Conservation (phyloP, 2,113 vertebrate genomes). For the Smithornis capensis region DNA sequence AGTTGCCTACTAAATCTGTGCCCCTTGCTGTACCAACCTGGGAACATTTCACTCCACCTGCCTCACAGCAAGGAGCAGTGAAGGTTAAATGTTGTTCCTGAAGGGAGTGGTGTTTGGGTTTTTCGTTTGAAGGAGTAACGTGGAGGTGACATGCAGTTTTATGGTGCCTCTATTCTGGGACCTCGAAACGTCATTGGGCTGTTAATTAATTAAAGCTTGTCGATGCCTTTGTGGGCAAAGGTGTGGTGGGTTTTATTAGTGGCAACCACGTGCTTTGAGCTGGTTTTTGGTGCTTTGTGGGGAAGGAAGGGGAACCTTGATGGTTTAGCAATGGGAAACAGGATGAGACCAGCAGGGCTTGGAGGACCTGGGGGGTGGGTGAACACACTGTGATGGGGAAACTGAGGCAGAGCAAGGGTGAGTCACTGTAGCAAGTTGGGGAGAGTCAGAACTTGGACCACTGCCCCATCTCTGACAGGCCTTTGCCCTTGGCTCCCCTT, state of each 20-base stretch:
- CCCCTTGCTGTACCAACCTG: not conserved
- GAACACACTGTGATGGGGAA: not conserved
- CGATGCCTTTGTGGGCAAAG: not conserved
- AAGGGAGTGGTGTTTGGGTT: not conserved
- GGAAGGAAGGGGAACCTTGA: not conserved
- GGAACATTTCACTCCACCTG: not conserved
- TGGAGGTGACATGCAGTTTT: not conserved
- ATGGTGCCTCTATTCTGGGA: not conserved
- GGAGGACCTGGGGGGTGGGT: not conserved
- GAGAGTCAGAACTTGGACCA: not conserved
- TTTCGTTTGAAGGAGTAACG: not conserved
- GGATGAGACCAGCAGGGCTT: not conserved
- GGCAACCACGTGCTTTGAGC: not conserved
- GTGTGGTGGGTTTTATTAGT: not conserved
- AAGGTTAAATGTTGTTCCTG: not conserved
- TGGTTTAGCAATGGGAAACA: not conserved
- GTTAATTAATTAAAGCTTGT: not conserved
- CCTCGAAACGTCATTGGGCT: not conserved
- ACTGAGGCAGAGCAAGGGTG: not conserved
- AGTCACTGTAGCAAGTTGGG: not conserved
- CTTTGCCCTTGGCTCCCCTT: not conserved
- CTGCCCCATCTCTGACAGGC: not conserved
- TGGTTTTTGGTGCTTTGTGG: not conserved
- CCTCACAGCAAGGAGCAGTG: not conserved
- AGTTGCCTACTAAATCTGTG: fast-evolving